These are phyloP conservation scores for Sciurus niger DNA, from an alignment of 2,113 vertebrate species.

Conservation along the genomic window DNA sequence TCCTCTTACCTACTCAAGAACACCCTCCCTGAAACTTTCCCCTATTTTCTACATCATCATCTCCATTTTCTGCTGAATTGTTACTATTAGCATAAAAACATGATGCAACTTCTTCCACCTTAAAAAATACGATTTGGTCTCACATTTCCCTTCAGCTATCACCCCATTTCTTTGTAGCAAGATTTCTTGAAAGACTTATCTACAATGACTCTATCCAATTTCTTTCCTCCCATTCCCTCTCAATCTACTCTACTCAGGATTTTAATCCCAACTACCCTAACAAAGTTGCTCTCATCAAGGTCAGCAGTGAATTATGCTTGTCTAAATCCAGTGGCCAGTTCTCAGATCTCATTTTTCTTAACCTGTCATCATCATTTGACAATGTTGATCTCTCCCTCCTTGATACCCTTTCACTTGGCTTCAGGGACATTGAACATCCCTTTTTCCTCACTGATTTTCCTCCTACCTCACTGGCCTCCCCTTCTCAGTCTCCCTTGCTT, in stretches of 20 bases:
- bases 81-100: neutral
- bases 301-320: neutral
- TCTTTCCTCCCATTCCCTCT: neutral
- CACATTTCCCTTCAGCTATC: neutral
- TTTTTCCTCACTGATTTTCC: neutral
- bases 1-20: neutral
- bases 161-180: neutral
- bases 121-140: neutral
- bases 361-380: neutral
- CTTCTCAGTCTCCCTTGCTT: neutral
- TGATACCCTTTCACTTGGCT: neutral
- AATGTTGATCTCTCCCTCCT: neutral
- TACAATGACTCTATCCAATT: neutral
- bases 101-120: neutral
- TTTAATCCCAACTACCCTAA: slow-evolving; percentile 1
- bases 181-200: slow-evolving; percentile 4
- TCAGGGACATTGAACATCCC: neutral
- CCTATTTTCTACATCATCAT: neutral
- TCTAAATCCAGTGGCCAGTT: neutral
- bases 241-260: neutral
- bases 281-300: neutral
- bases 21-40: neutral
- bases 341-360: neutral
- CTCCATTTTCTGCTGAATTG: neutral
- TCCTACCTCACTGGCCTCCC: neutral